These are phyloP conservation scores for Polyodon spathula DNA, from an alignment of 2,113 vertebrate species.

Conservation along the genomic window DNA sequence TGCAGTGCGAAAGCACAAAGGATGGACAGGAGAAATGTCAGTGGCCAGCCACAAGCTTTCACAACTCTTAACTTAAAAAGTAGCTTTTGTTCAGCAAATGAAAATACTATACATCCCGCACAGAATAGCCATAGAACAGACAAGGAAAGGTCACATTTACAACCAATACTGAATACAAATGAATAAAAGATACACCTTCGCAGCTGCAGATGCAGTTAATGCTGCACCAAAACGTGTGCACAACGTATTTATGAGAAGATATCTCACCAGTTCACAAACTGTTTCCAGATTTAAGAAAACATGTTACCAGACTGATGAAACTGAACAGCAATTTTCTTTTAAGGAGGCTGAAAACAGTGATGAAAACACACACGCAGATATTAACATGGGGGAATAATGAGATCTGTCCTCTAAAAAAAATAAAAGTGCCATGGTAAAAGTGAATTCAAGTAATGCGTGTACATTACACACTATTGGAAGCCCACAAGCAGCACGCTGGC, in stretches of 20 bases:
- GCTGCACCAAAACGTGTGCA: slow-evolving; percentile 48
- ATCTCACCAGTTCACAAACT: no score
- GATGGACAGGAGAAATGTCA: slow-evolving; percentile 42
- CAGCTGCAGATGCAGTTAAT: slow-evolving; percentile 46
- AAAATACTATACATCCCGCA: slow-evolving; percentile 68
- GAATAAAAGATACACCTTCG: no score
- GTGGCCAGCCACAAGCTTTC: slow-evolving; percentile 75
- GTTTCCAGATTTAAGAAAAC: no score
- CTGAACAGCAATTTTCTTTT: no score
- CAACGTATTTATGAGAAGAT: slow-evolving; percentile 38
- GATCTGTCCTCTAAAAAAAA: slow-evolving; percentile 20
- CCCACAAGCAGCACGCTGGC: slow-evolving; percentile 17
- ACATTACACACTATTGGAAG: slow-evolving; percentile 43
- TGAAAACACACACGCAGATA: slow-evolving; percentile 15
- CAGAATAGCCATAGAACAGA: slow-evolving; percentile 47
- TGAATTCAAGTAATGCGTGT: slow-evolving; percentile 69
- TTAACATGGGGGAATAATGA: slow-evolving; percentile 12
- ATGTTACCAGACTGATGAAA: no score
- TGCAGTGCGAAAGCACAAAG: slow-evolving; percentile 24
- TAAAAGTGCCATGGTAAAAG: slow-evolving; percentile 76
- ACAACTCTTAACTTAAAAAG: slow-evolving; percentile 71
- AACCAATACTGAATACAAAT: slow-evolving; percentile 48
- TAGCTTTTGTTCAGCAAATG: slow-evolving; percentile 53
- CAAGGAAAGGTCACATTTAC: slow-evolving; percentile 52
- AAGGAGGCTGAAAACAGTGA: slow-evolving; percentile 30